Evolutionary conservation across 2,888 invertebrate genomes (phyloP), one percentile per base, ranked within the genome.

Genomic region (Acanthosoma haemorrhoidale): DNA sequence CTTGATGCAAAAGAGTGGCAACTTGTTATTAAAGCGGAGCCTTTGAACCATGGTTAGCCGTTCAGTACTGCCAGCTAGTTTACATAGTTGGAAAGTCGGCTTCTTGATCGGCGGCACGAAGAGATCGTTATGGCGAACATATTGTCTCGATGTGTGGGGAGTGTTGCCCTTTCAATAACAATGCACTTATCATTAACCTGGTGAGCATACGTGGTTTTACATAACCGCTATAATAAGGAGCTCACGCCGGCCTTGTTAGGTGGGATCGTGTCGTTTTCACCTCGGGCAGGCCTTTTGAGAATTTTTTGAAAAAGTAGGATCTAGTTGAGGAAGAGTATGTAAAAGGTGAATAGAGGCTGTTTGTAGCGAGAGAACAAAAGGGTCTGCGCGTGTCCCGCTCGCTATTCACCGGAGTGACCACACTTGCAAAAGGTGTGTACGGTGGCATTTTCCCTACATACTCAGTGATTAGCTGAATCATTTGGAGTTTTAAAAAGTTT

Each of bases 321-420:
- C 51, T 21, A 2, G n/a, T n/a, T n/a, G n/a, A n/a, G 51, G 4
- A 29, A 25, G 25, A 51, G 51, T 51, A 25, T 51, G 51, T 51
- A 51, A 51, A n/a, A 51, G 51, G 51, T 51, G 51, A 51, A 51
- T 51, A 51, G 51, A n/a, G 21, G 13, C 51, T 51, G 16, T 51
- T 21, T 21, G 51, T n/a, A n/a, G 25, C 5, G 1, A 13, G 5
- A 29, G n/a, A 51, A 51, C 51, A 51, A 51, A 51, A 51, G 29
- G 51, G 25, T 51, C 25, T 51, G 29, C 51, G 51, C 29, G 51
- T 25, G 25, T 25, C 51, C 21, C n/a, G 51, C n/a, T n/a, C n/a
- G n/a, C n/a, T n/a, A n/a, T n/a, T n/a, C n/a, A n/a, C n/a, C n/a
- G n/a, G n/a, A n/a, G n/a, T n/a, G n/a, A n/a, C n/a, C n/a, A n/a